These are phyloP conservation scores for Habropoda laboriosa DNA, from an alignment of 1,140 invertebrate genomes.

Conservation along the genomic window DNA sequence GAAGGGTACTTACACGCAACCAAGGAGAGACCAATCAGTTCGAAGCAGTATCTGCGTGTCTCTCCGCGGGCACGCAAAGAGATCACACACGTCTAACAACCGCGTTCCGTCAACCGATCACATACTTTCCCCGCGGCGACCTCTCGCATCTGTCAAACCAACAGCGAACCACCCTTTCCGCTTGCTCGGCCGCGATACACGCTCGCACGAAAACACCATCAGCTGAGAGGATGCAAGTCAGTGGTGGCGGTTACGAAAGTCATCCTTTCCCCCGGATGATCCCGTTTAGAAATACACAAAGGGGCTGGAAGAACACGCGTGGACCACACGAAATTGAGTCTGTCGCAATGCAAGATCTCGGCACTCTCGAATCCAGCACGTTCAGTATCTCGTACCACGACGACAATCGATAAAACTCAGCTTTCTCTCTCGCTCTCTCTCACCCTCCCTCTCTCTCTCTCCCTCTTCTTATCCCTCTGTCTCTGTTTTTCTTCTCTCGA, in stretches of 20 bases:
- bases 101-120: conserved; percentile 17
- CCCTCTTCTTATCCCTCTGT: neutral
- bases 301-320: conserved; percentile 7
- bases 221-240: neutral
- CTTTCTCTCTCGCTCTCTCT: neutral
- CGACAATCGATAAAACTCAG: conserved; percentile 39
- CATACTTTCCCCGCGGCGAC: conserved; percentile 46
- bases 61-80: neutral
- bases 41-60: neutral
- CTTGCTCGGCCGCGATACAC: neutral
- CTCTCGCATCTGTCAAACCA: conserved; percentile 25
- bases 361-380: conserved; percentile 28
- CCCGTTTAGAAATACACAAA: neutral
- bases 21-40: conserved; percentile 3
- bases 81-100: conserved; percentile 24
- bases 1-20: conserved; percentile 10
- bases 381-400: conserved; percentile 35
- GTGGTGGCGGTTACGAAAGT: neutral
- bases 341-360: conserved; percentile 25
- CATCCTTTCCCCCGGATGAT: conserved; percentile 14
- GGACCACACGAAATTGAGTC: conserved; percentile 44
- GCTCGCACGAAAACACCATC: conserved; percentile 17
- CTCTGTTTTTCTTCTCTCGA: neutral
- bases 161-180: conserved; percentile 3
- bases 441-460: neutral